phyloP scores from a whole-genome alignment of 2,113 vertebrate species.

The Jacana jacana region DNA sequence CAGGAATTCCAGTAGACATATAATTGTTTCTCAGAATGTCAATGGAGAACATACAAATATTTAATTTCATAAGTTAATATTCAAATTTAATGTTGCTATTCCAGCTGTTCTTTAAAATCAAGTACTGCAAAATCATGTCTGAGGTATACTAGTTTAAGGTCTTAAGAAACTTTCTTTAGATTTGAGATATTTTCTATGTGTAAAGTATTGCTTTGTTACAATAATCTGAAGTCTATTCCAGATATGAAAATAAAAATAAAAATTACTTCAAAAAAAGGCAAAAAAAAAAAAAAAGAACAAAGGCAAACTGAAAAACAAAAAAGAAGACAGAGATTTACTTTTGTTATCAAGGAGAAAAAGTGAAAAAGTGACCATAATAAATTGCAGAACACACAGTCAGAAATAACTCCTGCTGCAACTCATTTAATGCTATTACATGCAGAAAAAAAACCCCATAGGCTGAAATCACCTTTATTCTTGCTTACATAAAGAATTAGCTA shows the following conservation, averaged over 20 bases:
- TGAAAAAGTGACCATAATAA: background rate
- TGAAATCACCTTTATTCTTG: constrained; percentile 44
- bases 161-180: background rate
- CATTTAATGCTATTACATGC: background rate
- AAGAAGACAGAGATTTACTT: background rate
- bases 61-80: background rate
- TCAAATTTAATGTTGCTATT: background rate
- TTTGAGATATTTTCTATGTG: background rate
- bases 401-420: background rate
- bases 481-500: constrained; percentile 39
- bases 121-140: background rate
- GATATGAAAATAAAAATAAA: background rate
- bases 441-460: background rate
- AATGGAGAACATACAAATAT: background rate
- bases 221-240: background rate
- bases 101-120: background rate
- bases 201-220: background rate
- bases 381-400: background rate
- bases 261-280: background rate
- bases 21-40: background rate
- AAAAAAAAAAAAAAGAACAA: no score
- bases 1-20: background rate
- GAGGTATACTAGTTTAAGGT: background rate
- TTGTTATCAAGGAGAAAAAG: background rate
- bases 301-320: background rate